Base-by-base conservation (phyloP, 2,888 invertebrate species). In the Aplocera efformata region DNA sequence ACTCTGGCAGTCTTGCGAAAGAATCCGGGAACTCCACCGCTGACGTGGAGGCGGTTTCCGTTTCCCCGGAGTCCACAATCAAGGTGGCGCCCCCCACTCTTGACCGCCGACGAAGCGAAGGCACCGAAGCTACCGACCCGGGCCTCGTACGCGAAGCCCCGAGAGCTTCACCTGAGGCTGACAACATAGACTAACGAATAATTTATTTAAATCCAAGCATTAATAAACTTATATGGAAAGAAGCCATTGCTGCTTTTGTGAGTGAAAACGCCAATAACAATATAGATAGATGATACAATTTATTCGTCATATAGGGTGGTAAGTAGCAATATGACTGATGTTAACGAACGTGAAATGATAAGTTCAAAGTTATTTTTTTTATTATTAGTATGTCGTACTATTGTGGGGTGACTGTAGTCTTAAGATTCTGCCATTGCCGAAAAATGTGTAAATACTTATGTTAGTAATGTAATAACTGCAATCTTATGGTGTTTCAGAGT, bases 401-500 rank as follows among this genome's bases (percentile, higher is more conserved):
- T 67, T 54, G 58, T 60, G 56, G 63, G 79, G 79, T 80, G 79
- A 71, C 75, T 78, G 76, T 81, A 78, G 68, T 58, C 48, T 69
- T 66, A 80, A 73, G 71, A 60, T 67, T 79, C 73, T 79, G 79
- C 70, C 75, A 67, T 72, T 68, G 69, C 63, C 59, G 57, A 59
- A 68, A 64, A 67, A 65, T 58, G 53, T 84, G 83, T 83, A 83
- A 80, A 85, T 84, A 84, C 68, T 71, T 72, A 72, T 62, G 41
- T 41, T 50, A 46, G 45, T 30, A 48, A 32, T 57, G 58, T 50
- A 40, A 40, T 48, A 48, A 53, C 69, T 75, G 67, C 68, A 63
- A 43, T 40, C 42, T 56, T 65, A 52, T 63, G 58, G 70, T 75
- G 71, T 78, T 74, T 67, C 65, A 53, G 58, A 69, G 64, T 69